These are phyloP conservation scores for Troides aeacus DNA, from an alignment of 2,888 invertebrate species.

Conservation along the genomic window DNA sequence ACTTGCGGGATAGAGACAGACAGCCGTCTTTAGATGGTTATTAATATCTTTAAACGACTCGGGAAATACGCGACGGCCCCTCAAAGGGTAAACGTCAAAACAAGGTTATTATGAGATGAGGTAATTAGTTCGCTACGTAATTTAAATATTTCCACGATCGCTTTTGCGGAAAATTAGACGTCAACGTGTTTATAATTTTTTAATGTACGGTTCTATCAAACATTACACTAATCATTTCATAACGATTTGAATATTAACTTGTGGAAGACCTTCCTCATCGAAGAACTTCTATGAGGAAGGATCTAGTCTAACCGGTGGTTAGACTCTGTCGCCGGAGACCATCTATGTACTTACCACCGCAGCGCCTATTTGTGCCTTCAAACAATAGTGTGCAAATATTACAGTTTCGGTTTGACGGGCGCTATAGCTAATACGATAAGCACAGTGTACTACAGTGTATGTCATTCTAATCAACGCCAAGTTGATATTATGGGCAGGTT, in stretches of 20 bases:
- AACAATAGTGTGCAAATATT: too few species aligned
- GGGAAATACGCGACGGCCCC: slow-evolving; percentile 67
- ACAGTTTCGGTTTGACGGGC: too few species aligned
- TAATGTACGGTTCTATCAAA: background rate
- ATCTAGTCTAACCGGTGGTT: too few species aligned
- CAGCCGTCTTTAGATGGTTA: slow-evolving; percentile 71
- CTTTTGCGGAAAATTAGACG: slow-evolving; percentile 43
- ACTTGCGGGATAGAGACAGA: slow-evolving; percentile 57
- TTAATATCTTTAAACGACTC: slow-evolving; percentile 74
- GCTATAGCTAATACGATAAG: too few species aligned
- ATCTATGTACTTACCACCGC: too few species aligned
- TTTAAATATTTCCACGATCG: slow-evolving; percentile 52
- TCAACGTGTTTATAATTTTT: slow-evolving; percentile 13
- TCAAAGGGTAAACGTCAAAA: slow-evolving; percentile 78
- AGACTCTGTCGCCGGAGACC: too few species aligned
- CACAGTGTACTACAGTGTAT: too few species aligned
- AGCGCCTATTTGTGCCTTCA: too few species aligned
- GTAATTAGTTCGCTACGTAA: slow-evolving; percentile 74
- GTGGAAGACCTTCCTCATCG: background rate
- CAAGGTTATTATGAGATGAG: slow-evolving; percentile 75
- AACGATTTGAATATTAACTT: background rate
- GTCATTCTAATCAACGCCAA: too few species aligned
- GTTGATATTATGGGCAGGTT: too few species aligned
- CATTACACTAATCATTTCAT: background rate
- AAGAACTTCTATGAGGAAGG: too few species aligned